Percentiles rank a stretch among this genome's conserved stretches.
phyloP scores from a whole-genome alignment of 2,888 invertebrate genomes.

The Leucophora obtusa region DNA sequence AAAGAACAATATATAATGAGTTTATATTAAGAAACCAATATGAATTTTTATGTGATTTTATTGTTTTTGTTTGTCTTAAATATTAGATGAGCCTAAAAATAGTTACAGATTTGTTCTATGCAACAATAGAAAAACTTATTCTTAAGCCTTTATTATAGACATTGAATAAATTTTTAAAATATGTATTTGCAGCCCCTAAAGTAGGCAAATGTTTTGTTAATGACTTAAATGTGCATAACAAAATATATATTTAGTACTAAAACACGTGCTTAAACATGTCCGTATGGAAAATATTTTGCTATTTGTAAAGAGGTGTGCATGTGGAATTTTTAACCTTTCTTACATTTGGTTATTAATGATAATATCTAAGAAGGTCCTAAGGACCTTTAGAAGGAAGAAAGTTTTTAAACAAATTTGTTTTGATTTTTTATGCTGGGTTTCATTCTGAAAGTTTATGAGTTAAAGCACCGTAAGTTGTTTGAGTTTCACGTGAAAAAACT shows the following conservation, averaged over 20 bases:
- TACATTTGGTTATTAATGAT: no score
- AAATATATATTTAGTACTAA: not conserved
- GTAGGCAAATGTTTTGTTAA: constrained; percentile 51
- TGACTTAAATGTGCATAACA: constrained; percentile 33
- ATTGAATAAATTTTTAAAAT: not conserved
- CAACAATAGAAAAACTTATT: not conserved
- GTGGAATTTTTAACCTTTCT: not conserved
- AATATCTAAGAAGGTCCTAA: no score
- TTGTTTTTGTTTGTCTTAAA: not conserved
- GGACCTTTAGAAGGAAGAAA: no score
- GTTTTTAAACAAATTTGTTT: no score
- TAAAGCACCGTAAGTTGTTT: no score
- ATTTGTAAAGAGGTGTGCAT: not conserved
- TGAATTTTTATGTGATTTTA: not conserved
- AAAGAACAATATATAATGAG: constrained; percentile 40
- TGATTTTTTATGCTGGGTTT: no score
- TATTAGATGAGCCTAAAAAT: constrained; percentile 27
- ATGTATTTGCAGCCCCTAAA: not conserved
- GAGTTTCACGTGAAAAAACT: no score
- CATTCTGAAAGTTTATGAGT: no score
- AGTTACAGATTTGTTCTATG: constrained; percentile 13
- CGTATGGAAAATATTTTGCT: not conserved
- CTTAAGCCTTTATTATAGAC: constrained; percentile 1
- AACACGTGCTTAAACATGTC: not conserved
- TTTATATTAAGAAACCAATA: constrained; percentile 25